Evolutionary conservation across 2,888 invertebrate genomes (phyloP).

Genomic region (Eretmocerus hayati): DNA sequence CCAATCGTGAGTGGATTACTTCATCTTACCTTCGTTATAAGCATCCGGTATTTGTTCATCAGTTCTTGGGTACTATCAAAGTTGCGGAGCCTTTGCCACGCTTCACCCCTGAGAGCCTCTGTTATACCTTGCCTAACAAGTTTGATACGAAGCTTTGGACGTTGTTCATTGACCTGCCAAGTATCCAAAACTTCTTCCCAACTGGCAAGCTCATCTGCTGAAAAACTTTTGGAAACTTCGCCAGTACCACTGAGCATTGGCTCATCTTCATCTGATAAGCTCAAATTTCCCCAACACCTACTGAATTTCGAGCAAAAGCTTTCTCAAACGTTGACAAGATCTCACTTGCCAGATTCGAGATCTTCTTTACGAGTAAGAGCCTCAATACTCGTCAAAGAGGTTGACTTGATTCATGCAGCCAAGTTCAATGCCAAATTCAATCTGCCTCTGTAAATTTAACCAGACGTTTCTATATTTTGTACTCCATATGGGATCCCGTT

Average conservation of each 20-base stretch:
- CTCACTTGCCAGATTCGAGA: conserved; percentile 55
- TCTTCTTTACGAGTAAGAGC: conserved; percentile 71
- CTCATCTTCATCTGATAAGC: conserved; percentile 72
- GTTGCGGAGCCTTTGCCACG: conserved; percentile 93
- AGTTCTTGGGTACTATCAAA: conserved; percentile 76
- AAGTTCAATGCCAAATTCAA: conserved; percentile 67
- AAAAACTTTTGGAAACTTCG: conserved; percentile 92
- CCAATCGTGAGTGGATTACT: no score
- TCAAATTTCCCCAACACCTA: no score
- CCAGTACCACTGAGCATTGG: conserved; percentile 97
- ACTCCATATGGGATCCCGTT: conserved; percentile 67
- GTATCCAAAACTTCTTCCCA: conserved; percentile 85
- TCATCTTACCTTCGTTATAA: conserved; percentile 76
- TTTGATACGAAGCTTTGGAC: conserved; percentile 77
- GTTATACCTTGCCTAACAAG: conserved; percentile 85
- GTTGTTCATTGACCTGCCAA: conserved; percentile 59
- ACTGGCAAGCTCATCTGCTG: conserved; percentile 82
- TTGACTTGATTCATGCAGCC: conserved; percentile 66
- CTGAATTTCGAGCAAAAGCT: no score
- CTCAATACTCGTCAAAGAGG: conserved; percentile 65
- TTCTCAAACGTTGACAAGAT: no score
- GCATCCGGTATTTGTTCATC: conserved; percentile 85
- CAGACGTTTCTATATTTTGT: conserved; percentile 69
- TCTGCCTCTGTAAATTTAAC: conserved; percentile 67
- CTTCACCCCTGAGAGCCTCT: conserved; percentile 91